Evolutionary conservation across 2,888 invertebrate genomes (phyloP).

Genomic region (Plemyria rubiginata): DNA sequence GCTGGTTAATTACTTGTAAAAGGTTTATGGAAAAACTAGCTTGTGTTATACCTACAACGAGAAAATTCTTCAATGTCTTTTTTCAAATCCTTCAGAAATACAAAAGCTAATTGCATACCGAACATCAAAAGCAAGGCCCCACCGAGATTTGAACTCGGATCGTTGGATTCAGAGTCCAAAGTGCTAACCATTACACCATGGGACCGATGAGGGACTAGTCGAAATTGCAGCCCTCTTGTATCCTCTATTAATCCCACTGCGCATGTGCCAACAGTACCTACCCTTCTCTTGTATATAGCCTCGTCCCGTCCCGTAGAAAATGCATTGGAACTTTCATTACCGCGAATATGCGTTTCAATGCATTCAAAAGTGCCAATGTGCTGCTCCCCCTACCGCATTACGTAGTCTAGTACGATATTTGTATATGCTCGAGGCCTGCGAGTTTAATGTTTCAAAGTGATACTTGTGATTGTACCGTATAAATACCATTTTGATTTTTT

Average conservation of each 20-base stretch:
- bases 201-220: constrained; percentile 68
- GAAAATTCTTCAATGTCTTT: no score
- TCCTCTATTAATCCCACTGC: constrained; percentile 1
- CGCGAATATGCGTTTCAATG: constrained; percentile 4
- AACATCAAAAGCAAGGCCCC: constrained; percentile 80
- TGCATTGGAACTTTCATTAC: constrained; percentile 5
- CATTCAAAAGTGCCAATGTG: constrained; percentile 1
- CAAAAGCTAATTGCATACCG: no score
- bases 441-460: no score
- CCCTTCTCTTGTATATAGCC: neutral
- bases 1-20: no score
- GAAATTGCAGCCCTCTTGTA: constrained; percentile 4
- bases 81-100: no score
- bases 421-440: no score
- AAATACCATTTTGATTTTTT: no score
- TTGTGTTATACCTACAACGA: no score
- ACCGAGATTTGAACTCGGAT: constrained; percentile 93
- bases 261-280: constrained; percentile 6
- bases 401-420: no score
- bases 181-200: constrained; percentile 92
- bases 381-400: neutral
- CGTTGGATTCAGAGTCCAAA: constrained; percentile 92
- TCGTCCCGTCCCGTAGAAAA: neutral
- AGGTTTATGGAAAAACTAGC: no score
- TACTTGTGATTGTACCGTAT: no score